Conservation (phyloP, 2,888 invertebrate genomes). For the Papilio demoleus region DNA sequence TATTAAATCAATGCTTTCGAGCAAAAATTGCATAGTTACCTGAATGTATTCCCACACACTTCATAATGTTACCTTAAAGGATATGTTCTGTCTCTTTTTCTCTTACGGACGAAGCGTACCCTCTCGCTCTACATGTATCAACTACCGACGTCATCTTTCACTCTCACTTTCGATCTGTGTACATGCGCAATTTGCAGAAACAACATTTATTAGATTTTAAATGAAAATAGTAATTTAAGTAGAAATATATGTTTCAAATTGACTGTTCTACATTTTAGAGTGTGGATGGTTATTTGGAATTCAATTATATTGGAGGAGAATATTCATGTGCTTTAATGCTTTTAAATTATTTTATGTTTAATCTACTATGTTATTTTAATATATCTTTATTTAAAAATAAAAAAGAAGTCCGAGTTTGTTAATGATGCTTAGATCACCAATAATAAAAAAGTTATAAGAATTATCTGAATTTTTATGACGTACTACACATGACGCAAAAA, state of each 20-base stretch:
- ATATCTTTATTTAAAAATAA: too few relatives aligned
- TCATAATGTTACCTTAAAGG: conserved; percentile 52
- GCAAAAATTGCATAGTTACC: conserved; percentile 65
- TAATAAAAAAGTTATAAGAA: background rate
- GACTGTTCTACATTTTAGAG: too few relatives aligned
- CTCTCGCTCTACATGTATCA: conserved; percentile 56
- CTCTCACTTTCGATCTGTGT: conserved; percentile 77
- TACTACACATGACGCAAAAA: conserved; percentile 72
- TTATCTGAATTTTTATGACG: conserved; percentile 45
- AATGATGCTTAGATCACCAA: too few relatives aligned
- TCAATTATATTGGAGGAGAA: too few relatives aligned
- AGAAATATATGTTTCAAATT: background rate
- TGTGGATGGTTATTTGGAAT: too few relatives aligned
- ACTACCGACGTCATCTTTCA: conserved; percentile 78
- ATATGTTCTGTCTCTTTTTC: conserved; percentile 53
- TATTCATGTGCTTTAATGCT: too few relatives aligned
- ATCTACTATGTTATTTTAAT: too few relatives aligned
- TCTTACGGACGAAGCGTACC: conserved; percentile 44
- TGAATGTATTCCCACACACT: conserved; percentile 77
- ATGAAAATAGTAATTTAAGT: background rate
- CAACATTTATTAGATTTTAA: background rate
- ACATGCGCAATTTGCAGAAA: conserved; percentile 56
- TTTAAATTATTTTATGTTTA: too few relatives aligned
- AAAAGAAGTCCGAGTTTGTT: too few relatives aligned
- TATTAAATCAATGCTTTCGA: conserved; percentile 29